A percentile compares a stretch with the other conserved stretches of the same genome.
Conservation (phyloP, 2,888 invertebrate species). For the Ptilodon capucinus region DNA sequence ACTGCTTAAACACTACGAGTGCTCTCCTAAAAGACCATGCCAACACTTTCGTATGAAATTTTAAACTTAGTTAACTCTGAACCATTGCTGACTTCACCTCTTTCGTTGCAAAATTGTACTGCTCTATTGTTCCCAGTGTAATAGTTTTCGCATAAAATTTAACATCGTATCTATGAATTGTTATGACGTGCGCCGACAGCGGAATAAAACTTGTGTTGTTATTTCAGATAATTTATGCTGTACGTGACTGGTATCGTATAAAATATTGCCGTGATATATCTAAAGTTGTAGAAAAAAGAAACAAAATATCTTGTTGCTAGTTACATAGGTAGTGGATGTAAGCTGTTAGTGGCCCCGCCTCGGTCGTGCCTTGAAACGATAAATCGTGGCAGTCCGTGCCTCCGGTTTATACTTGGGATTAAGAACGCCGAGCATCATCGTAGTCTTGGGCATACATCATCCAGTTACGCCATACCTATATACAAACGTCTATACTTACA, state of each 20-base stretch:
- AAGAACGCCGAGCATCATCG: conserved; percentile 56
- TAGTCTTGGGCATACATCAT: conserved; percentile 62
- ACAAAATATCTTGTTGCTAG: conserved; percentile 49
- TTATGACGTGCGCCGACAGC: conserved; percentile 19
- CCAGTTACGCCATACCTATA: conserved; percentile 37
- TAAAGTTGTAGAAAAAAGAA: conserved; percentile 40
- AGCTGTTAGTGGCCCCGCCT: conserved; percentile 53
- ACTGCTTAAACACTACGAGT: conserved; percentile 61
- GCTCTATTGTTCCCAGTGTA: conserved; percentile 10
- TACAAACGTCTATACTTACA: conserved; percentile 6
- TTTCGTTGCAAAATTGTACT: conserved; percentile 6
- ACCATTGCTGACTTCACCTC: conserved; percentile 2
- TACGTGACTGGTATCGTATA: conserved; percentile 31
- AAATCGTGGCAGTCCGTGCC: conserved; percentile 60
- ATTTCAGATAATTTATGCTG: conserved; percentile 27
- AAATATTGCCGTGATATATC: conserved; percentile 31
- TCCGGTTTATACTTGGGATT: conserved; percentile 64
- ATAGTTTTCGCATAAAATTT: conserved; percentile 12
- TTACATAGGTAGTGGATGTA: conserved; percentile 48
- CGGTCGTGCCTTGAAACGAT: conserved; percentile 50
- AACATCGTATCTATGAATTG: conserved; percentile 8
- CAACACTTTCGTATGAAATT: conserved; percentile 57
- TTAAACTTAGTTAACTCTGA: conserved; percentile 53
- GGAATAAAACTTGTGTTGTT: conserved; percentile 30
- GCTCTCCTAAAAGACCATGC: conserved; percentile 52